Evolutionary conservation across 2,113 vertebrate species (phyloP).

Genomic region (Eurystomus gularis): DNA sequence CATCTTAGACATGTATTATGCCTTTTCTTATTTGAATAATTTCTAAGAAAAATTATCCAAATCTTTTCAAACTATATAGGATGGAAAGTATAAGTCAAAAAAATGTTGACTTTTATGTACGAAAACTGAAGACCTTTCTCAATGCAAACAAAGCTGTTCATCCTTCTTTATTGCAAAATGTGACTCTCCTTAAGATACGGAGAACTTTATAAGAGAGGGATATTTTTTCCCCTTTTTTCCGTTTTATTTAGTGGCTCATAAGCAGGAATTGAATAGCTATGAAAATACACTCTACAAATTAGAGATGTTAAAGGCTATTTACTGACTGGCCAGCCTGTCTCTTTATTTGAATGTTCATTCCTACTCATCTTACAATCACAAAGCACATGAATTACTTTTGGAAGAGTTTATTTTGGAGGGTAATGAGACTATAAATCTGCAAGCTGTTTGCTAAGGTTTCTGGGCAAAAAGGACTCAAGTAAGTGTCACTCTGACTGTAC

Average conservation of each 20-base stretch:
- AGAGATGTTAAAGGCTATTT: not conserved
- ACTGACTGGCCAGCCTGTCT: not conserved
- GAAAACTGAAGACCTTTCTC: not conserved
- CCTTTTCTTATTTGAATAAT: not conserved
- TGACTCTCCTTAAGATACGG: not conserved
- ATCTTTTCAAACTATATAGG: not conserved
- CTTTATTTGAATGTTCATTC: slow-evolving; percentile 46
- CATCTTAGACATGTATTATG: not conserved
- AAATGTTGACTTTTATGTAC: not conserved
- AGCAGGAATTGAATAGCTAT: not conserved
- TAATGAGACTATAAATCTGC: slow-evolving; percentile 66
- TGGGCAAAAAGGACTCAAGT: not conserved
- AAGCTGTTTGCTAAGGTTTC: slow-evolving; percentile 38
- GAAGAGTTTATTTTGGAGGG: slow-evolving; percentile 58
- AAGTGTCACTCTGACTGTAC: not conserved
- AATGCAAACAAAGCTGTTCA: not conserved
- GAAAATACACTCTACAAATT: not conserved
- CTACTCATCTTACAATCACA: slow-evolving; percentile 25
- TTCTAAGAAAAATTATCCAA: not conserved
- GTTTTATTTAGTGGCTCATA: slow-evolving; percentile 1
- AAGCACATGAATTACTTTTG: slow-evolving; percentile 46
- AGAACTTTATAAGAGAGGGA: not conserved
- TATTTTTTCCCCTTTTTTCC: not conserved
- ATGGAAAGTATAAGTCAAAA: not conserved
- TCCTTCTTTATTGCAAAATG: not conserved